phyloP scores from a whole-genome alignment of 1,140 invertebrate genomes.

The Hycleus cichorii region DNA sequence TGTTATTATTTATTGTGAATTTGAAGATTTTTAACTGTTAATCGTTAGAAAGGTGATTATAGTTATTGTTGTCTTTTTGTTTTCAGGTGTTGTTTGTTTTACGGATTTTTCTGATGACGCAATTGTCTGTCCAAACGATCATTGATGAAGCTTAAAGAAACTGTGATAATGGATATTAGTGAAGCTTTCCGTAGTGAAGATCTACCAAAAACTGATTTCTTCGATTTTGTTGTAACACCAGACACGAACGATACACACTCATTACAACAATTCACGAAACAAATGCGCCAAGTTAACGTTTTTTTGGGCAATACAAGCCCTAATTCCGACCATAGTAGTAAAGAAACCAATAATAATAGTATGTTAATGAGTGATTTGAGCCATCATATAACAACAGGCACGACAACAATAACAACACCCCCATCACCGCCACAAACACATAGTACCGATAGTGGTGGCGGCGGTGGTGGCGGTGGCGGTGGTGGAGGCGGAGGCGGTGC shows the following conservation, averaged over 20 bases:
- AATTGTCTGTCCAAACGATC: too few relatives aligned
- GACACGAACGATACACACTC: constrained; percentile 54
- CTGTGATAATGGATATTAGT: constrained; percentile 63
- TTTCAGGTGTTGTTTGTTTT: too few relatives aligned
- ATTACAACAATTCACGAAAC: constrained; percentile 53
- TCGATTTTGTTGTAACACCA: constrained; percentile 77
- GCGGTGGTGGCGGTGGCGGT: constrained; percentile 15
- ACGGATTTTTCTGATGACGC: too few relatives aligned
- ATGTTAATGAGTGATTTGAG: constrained; percentile 40
- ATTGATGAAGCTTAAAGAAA: constrained; percentile 30
- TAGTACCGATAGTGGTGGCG: too few relatives aligned
- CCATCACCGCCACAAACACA: too few relatives aligned
- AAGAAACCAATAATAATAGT: constrained; percentile 62
- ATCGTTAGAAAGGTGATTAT: too few relatives aligned
- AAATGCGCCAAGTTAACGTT: constrained; percentile 54
- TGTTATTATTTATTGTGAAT: too few relatives aligned
- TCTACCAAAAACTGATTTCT: constrained; percentile 72
- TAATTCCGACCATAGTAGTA: constrained; percentile 48
- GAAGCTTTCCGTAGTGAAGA: constrained; percentile 68
- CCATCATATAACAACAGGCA: constrained; percentile 18
- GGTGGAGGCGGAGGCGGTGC: constrained; percentile 13
- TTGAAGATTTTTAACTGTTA: too few relatives aligned
- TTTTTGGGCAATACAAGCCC: constrained; percentile 45
- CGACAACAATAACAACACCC: too few relatives aligned
- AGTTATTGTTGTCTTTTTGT: too few relatives aligned